These are phyloP conservation scores for Ctenomys sociabilis DNA, from an alignment of 2,113 vertebrate species.

Conservation along the genomic window DNA sequence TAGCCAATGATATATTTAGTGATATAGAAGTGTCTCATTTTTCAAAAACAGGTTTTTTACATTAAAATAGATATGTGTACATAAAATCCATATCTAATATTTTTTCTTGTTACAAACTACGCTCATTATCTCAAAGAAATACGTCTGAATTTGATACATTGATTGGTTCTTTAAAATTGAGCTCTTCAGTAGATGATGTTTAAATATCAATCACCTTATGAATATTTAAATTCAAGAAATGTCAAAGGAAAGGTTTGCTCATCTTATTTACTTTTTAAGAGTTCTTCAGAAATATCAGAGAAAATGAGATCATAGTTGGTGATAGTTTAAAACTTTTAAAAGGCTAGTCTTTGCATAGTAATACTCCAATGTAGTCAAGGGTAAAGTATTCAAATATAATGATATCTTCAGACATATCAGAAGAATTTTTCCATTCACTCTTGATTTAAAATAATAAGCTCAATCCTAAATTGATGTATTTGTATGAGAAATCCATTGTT, in stretches of 20 bases:
- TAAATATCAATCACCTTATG: constrained; percentile 82
- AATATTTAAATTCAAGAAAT: constrained; percentile 83
- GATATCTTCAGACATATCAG: background rate
- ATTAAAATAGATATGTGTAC: constrained; percentile 53
- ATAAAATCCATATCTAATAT: constrained; percentile 15
- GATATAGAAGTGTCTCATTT: constrained; percentile 25
- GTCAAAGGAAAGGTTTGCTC: constrained; percentile 77
- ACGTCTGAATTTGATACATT: constrained; percentile 58
- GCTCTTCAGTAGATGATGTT: constrained; percentile 77
- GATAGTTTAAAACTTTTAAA: constrained; percentile 67
- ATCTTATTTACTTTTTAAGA: constrained; percentile 79
- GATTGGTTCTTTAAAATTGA: constrained; percentile 78
- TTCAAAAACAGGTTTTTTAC: constrained; percentile 64
- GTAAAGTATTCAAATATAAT: background rate
- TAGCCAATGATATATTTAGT: constrained; percentile 51
- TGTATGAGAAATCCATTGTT: constrained; percentile 1
- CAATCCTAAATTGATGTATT: constrained; percentile 27
- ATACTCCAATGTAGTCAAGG: constrained; percentile 70
- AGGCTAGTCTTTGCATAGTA: constrained; percentile 76
- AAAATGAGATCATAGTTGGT: constrained; percentile 71
- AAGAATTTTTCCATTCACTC: constrained; percentile 24
- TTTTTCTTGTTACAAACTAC: constrained; percentile 16
- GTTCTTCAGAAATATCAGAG: constrained; percentile 82
- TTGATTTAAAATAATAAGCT: background rate
- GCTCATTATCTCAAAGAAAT: constrained; percentile 18